Percentiles rank a stretch among this genome's conserved stretches.
These are phyloP conservation scores for Silvanus unidentatus DNA, from an alignment of 2,888 invertebrate genomes.

Conservation along the genomic window DNA sequence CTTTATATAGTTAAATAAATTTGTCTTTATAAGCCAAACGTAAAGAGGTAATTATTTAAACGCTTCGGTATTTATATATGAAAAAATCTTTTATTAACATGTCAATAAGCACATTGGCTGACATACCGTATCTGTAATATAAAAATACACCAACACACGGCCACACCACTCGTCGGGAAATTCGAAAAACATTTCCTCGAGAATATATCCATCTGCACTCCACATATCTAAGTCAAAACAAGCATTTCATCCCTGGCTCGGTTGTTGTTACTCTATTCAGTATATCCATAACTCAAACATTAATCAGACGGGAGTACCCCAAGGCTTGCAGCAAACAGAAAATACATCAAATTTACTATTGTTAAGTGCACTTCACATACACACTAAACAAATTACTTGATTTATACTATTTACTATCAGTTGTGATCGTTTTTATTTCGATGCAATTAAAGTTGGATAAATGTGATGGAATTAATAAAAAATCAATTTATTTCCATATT, in stretches of 20 bases:
- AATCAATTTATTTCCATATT: too few relatives aligned
- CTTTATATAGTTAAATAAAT: too few relatives aligned
- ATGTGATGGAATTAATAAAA: too few relatives aligned
- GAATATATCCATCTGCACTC: conserved; percentile 35
- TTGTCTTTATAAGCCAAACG: too few relatives aligned
- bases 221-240: conserved; percentile 39
- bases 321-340: conserved; percentile 17
- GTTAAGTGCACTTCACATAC: conserved; percentile 15
- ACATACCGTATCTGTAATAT: conserved; percentile 15
- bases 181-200: conserved; percentile 19
- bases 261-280: conserved; percentile 24
- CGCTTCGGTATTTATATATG: too few relatives aligned
- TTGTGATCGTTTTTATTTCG: too few relatives aligned
- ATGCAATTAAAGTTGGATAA: too few relatives aligned
- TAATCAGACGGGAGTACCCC: conserved; percentile 30
- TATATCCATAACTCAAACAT: conserved; percentile 34
- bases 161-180: conserved; percentile 12
- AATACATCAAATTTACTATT: conserved; percentile 19
- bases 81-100: background rate
- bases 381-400: conserved; percentile 20
- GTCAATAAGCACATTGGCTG: conserved; percentile 3
- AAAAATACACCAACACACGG: conserved; percentile 10
- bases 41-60: too few relatives aligned
- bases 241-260: conserved; percentile 29
- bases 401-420: too few relatives aligned